Percentiles rank a stretch among this genome's conserved stretches.
Conservation (phyloP, 2,113 vertebrate species). For the Nanorana parkeri region DNA sequence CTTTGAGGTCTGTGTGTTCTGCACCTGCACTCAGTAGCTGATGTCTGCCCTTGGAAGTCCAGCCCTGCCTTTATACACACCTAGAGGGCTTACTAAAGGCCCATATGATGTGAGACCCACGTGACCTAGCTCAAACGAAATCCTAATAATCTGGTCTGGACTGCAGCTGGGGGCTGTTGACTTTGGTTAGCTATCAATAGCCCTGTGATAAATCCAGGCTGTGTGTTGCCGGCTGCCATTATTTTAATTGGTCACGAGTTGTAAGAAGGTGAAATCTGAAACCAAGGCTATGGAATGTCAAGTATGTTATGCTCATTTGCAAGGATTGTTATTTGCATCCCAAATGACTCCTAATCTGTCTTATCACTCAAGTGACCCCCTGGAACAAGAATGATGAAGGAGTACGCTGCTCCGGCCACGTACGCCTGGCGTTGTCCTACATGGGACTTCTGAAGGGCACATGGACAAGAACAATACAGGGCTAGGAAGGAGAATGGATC, state of each 20-base stretch:
- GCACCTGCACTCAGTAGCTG: neutral
- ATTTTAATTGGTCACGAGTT: neutral
- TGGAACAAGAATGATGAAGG: neutral
- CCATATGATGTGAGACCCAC: neutral
- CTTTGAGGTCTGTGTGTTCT: neutral
- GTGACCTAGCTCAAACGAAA: neutral
- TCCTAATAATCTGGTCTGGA: neutral
- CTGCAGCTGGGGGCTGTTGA: neutral
- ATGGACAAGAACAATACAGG: no score
- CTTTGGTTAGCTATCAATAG: neutral
- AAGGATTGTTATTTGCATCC: neutral
- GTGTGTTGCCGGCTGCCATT: neutral
- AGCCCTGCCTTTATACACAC: slow-evolving; percentile 1
- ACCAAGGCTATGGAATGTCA: neutral
- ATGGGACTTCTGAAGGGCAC: neutral
- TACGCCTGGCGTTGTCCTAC: neutral
- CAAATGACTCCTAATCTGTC: slow-evolving; percentile 17
- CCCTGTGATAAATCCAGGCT: neutral
- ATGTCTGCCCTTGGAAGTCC: neutral
- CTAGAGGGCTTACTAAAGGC: neutral
- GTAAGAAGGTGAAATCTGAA: neutral
- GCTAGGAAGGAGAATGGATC: no score
- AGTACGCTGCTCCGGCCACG: neutral
- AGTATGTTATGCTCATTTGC: neutral
- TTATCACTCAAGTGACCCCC: neutral